These are phyloP conservation scores for Electrona antarctica DNA, from an alignment of 2,113 vertebrate genomes.

Conservation along the genomic window DNA sequence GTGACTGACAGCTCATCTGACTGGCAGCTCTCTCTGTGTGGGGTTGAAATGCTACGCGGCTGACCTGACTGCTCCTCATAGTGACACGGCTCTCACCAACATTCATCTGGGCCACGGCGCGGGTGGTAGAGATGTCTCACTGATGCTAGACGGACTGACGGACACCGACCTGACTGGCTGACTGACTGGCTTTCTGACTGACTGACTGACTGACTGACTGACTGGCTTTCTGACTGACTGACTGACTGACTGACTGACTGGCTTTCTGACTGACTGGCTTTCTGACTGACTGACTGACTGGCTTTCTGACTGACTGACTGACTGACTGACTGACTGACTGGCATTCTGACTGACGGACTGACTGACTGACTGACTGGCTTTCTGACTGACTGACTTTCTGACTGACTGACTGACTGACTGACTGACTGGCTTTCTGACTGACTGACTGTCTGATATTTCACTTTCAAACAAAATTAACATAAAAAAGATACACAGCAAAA, in stretches of 20 bases:
- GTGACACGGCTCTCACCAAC: conserved; percentile 9
- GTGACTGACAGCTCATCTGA: background rate
- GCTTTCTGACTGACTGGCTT: no score
- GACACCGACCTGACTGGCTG: background rate
- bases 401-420: background rate
- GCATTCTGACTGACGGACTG: background rate
- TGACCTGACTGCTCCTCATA: conserved; percentile 30
- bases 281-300: background rate
- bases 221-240: background rate
- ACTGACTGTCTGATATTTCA: no score
- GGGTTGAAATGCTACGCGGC: conserved; percentile 23
- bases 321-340: no score
- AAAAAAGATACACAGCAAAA: no score
- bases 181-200: background rate
- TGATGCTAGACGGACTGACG: background rate
- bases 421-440: background rate
- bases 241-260: background rate
- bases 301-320: no score
- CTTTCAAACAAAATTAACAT: no score
- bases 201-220: background rate
- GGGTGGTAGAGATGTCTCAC: conserved; percentile 19
- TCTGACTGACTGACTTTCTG: no score
- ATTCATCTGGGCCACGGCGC: background rate
- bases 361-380: background rate
- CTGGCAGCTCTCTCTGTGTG: background rate